A percentile compares a stretch with the other conserved stretches of the same genome.
phyloP scores from a whole-genome alignment of 2,797 vertebrate genomes.

The Danio albolineatus region DNA sequence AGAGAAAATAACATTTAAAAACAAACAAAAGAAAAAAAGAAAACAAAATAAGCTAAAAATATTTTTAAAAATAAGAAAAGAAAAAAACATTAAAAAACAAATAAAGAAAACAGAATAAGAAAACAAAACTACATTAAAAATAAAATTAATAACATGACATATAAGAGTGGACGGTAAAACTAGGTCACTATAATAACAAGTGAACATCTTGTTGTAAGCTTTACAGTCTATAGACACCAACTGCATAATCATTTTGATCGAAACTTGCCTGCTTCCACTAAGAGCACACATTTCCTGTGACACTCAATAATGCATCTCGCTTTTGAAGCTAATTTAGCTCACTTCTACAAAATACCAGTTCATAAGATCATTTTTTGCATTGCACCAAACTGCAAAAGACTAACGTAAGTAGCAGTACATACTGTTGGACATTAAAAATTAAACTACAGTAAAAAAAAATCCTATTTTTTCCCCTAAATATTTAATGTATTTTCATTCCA shows the following conservation, averaged over 20 bases:
- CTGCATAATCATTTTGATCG: constrained; percentile 5
- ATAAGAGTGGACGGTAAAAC: not conserved
- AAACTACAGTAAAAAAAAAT: too few relatives aligned
- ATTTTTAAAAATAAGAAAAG: too few relatives aligned
- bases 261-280: constrained; percentile 4
- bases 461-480: too few relatives aligned
- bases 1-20: too few relatives aligned
- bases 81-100: too few relatives aligned
- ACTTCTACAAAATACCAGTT: not conserved
- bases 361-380: not conserved
- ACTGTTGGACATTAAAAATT: too few relatives aligned
- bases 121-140: too few relatives aligned
- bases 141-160: too few relatives aligned
- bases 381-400: not conserved
- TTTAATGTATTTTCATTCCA: too few relatives aligned
- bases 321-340: not conserved
- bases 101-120: too few relatives aligned
- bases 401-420: not conserved
- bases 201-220: not conserved
- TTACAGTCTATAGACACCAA: not conserved
- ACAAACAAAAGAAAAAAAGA: too few relatives aligned
- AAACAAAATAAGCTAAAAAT: too few relatives aligned
- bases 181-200: not conserved
- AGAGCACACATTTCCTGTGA: constrained; percentile 25
- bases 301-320: not conserved